These are phyloP conservation scores for Gymnothorax reevesii DNA, from an alignment of 2,797 vertebrate species.

Conservation along the genomic window DNA sequence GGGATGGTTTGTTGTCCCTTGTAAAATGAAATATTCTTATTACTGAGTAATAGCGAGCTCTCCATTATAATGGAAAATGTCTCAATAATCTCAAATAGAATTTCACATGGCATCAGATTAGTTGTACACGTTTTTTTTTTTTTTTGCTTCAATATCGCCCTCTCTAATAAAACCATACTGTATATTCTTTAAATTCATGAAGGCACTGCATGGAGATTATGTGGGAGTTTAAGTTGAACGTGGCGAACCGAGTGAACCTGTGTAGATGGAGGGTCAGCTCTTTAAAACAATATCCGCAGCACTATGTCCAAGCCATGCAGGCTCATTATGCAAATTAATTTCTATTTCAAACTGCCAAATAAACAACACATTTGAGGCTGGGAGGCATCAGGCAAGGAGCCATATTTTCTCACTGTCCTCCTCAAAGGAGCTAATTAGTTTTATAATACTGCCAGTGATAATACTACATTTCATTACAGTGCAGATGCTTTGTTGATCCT, in stretches of 20 bases:
- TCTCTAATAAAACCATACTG: neutral
- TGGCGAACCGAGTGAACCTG: neutral
- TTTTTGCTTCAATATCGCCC: neutral
- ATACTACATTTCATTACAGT: neutral
- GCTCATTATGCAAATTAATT: conserved; percentile 34
- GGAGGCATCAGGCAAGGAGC: conserved; percentile 26
- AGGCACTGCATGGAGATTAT: neutral
- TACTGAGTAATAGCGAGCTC: neutral
- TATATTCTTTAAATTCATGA: neutral
- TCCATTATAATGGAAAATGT: neutral
- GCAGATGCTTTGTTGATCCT: neutral
- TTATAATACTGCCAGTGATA: conserved; percentile 31
- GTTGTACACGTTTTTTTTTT: neutral
- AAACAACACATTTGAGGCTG: conserved; percentile 20
- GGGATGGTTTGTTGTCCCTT: neutral
- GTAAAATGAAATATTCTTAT: neutral
- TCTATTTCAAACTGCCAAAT: conserved; percentile 33
- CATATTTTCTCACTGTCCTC: conserved; percentile 18
- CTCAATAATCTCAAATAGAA: neutral
- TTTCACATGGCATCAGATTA: neutral
- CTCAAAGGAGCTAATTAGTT: conserved; percentile 41
- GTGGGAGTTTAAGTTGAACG: neutral
- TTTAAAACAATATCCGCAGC: neutral
- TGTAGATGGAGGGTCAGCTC: neutral
- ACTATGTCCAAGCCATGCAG: neutral